A percentile compares a stretch with the other conserved stretches of the same genome.
These are phyloP conservation scores for Anticlea derivata DNA, from an alignment of 2,888 invertebrate species.

Conservation along the genomic window DNA sequence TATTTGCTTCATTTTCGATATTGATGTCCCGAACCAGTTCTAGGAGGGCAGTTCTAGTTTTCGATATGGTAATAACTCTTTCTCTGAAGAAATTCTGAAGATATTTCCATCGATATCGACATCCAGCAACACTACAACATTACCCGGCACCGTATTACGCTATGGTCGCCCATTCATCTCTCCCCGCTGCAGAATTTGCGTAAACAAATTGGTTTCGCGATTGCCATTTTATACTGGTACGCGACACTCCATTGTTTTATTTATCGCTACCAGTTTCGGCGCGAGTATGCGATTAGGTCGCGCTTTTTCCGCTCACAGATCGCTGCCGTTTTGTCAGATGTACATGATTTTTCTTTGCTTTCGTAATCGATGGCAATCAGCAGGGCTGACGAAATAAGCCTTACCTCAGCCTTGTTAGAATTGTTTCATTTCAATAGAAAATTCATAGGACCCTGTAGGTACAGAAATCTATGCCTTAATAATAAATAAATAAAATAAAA, in stretches of 20 bases:
- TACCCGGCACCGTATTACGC: conserved; percentile 76
- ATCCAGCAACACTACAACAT: conserved; percentile 56
- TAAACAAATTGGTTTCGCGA: conserved; percentile 85
- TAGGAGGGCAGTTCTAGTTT: no score
- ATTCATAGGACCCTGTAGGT: no score
- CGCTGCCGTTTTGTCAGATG: conserved; percentile 73
- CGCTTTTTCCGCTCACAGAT: conserved; percentile 80
- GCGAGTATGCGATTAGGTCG: conserved; percentile 79
- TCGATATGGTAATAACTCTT: no score
- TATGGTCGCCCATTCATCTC: conserved; percentile 83
- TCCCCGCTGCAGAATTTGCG: conserved; percentile 82
- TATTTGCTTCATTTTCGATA: no score
- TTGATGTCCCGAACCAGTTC: no score
- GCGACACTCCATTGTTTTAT: conserved; percentile 83
- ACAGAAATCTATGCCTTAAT: no score
- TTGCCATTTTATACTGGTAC: conserved; percentile 83
- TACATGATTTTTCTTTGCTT: conserved; percentile 48
- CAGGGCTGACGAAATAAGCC: background rate
- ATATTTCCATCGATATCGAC: conserved; percentile 30
- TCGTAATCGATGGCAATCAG: conserved; percentile 9
- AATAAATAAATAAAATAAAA: no score
- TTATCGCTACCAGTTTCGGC: conserved; percentile 81
- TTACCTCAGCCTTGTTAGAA: background rate
- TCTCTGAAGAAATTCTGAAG: background rate
- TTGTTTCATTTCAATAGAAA: background rate